Evolutionary conservation across 2,797 vertebrate species (phyloP).

Genomic region (Platyrinchus mystaceus): DNA sequence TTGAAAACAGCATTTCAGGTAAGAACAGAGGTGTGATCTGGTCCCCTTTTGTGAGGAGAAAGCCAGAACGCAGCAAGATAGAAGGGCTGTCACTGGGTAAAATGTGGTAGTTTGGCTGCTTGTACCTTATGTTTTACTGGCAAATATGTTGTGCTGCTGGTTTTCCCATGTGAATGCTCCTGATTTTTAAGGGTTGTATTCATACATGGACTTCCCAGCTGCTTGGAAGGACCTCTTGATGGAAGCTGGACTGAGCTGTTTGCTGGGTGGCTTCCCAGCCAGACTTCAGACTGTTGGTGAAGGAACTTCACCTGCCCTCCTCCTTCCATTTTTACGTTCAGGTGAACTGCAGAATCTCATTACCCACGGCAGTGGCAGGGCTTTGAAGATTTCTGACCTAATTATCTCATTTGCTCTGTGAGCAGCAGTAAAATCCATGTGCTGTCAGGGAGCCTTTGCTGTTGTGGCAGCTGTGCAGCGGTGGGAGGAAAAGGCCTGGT

Average conservation of each 20-base stretch:
- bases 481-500: neutral
- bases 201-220: neutral
- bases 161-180: fast-evolving
- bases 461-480: neutral
- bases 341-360: constrained; percentile 25
- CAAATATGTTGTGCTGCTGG: neutral
- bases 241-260: neutral
- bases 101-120: neutral
- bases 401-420: neutral
- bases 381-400: constrained; percentile 46
- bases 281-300: neutral
- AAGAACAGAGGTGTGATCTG: neutral
- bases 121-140: neutral
- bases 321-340: neutral
- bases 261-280: neutral
- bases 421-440: neutral
- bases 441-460: neutral
- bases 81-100: neutral
- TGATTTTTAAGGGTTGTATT: neutral
- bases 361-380: neutral
- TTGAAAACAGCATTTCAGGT: neutral
- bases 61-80: neutral
- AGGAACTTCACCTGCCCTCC: neutral
- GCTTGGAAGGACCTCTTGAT: neutral
- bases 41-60: neutral